These are phyloP conservation scores for Cygnus atratus DNA, from an alignment of 2,113 vertebrate species.

Conservation along the genomic window DNA sequence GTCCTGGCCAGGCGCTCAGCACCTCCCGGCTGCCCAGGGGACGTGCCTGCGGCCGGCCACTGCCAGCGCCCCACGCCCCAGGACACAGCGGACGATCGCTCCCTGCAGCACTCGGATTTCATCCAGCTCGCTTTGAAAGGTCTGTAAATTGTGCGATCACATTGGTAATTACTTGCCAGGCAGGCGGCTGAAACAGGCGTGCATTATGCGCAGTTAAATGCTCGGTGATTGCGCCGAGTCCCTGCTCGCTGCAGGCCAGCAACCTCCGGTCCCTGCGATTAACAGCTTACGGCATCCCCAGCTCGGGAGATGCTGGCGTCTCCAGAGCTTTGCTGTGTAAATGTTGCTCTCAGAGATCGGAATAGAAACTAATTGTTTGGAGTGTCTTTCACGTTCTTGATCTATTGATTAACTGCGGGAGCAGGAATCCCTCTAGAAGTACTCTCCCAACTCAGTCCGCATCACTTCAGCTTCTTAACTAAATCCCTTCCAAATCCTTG, in stretches of 20 bases:
- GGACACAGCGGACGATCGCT: neutral
- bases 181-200: neutral
- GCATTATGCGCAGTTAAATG: neutral
- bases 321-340: neutral
- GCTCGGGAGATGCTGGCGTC: neutral
- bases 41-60: neutral
- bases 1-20: no score
- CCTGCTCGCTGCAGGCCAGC: neutral
- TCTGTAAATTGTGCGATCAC: neutral
- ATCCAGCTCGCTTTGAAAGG: neutral
- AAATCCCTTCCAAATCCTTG: conserved; percentile 72
- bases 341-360: neutral
- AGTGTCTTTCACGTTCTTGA: neutral
- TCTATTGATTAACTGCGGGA: conserved; percentile 38
- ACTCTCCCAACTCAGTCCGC: conserved; percentile 23
- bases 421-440: conserved; percentile 48
- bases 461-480: conserved; percentile 66
- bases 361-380: neutral
- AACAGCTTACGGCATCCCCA: accelerated
- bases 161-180: neutral
- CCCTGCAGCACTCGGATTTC: neutral
- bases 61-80: accelerated
- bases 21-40: accelerated
- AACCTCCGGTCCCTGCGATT: neutral
- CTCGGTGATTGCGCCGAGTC: neutral